A percentile compares a stretch with the other conserved stretches of the same genome.
Conservation (phyloP, 1,140 invertebrate species). For the Neodiprion pinetum region DNA sequence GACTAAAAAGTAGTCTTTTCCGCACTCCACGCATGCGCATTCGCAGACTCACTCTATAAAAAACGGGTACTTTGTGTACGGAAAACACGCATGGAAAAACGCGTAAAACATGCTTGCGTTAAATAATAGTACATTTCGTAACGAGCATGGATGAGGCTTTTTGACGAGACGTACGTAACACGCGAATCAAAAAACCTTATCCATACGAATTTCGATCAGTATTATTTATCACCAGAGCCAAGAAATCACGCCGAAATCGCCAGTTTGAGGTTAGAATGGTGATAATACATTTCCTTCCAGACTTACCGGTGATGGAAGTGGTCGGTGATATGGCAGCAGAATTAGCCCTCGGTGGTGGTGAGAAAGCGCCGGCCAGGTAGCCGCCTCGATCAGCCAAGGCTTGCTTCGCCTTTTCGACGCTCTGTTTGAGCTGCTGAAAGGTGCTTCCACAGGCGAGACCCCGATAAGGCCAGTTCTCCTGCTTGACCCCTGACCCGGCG, state of each 20-base stretch:
- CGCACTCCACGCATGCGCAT: no score
- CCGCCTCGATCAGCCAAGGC: slow-evolving; percentile 68
- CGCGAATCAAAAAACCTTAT: no score
- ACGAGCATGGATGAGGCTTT: no score
- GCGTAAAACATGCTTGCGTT: no score
- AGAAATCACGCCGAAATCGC: background rate
- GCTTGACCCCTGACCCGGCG: slow-evolving; percentile 57
- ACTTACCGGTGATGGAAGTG: slow-evolving; percentile 52
- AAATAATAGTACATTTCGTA: no score
- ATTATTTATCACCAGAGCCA: background rate
- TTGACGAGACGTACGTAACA: no score
- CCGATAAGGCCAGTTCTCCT: slow-evolving; percentile 63
- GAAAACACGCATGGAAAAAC: no score
- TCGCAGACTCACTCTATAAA: no score
- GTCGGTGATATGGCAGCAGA: slow-evolving; percentile 55
- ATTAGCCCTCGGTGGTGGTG: slow-evolving; percentile 56
- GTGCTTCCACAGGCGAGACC: slow-evolving; percentile 65
- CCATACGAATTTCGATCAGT: no score
- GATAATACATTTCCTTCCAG: background rate
- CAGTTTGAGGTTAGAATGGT: background rate
- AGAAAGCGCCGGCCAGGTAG: slow-evolving; percentile 60
- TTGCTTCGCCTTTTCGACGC: slow-evolving; percentile 87
- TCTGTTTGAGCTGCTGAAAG: slow-evolving; percentile 87
- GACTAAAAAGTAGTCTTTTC: no score
- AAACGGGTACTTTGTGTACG: no score